Evolutionary conservation across 2,888 invertebrate genomes (phyloP).

Genomic region (Diadromus collaris): DNA sequence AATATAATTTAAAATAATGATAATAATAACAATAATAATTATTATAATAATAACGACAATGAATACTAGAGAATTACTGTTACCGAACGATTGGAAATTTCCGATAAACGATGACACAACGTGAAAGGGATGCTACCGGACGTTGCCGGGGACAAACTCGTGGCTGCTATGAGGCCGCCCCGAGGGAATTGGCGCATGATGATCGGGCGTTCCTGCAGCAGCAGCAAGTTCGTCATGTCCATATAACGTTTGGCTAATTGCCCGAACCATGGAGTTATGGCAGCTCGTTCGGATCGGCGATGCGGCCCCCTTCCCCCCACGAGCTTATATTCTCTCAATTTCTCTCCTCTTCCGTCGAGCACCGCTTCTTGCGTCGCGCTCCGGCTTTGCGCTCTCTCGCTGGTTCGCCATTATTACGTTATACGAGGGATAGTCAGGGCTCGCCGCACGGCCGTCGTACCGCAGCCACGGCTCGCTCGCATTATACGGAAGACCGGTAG

Average conservation of each 20-base stretch:
- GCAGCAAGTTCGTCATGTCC: constrained; percentile 58
- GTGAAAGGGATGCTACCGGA: constrained; percentile 33
- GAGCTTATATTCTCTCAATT: constrained; percentile 32
- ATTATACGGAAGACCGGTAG: constrained; percentile 80
- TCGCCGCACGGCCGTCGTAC: constrained; percentile 3
- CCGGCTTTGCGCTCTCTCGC: constrained; percentile 1
- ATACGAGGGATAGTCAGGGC: constrained; percentile 70
- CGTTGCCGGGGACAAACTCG: constrained; percentile 33
- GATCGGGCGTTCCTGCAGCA: constrained; percentile 41
- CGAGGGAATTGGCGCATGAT: constrained; percentile 59
- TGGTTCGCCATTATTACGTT: constrained; percentile 74
- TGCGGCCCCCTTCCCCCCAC: constrained; percentile 22
- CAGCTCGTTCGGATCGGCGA: constrained; percentile 70
- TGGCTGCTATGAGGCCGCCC: constrained; percentile 12
- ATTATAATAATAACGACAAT: constrained; percentile 32
- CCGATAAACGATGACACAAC: constrained; percentile 57
- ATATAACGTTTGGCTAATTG: constrained; percentile 62
- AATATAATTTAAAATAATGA: no score
- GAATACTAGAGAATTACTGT: constrained; percentile 48
- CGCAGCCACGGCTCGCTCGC: constrained; percentile 50
- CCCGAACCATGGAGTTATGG: constrained; percentile 74
- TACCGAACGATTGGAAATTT: constrained; percentile 50
- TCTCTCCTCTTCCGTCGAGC: constrained; percentile 30
- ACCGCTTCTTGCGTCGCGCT: neutral
- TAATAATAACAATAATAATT: constrained; percentile 44